Evolutionary conservation across 2,797 vertebrate species (phyloP), one percentile per base, ranked within the genome.

Genomic region (Limosa lapponica): DNA sequence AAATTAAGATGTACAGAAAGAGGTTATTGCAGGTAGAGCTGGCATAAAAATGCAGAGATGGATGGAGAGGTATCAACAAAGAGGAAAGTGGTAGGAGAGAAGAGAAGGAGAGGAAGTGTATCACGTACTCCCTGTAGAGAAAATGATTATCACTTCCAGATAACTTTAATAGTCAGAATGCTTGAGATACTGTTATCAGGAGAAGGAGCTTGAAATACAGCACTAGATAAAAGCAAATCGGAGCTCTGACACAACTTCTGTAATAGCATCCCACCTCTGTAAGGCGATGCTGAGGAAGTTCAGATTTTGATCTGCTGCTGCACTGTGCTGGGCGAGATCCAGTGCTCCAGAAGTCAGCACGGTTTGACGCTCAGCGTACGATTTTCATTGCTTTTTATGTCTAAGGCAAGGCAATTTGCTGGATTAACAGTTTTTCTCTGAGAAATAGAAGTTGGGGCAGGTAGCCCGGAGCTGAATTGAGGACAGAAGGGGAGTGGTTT

Each of bases 131-230:
- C 84, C 74, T 39, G 74, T 3, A 66, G 69, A 92, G 92, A 66
- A 80, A 79, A 75, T 13, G n/a, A 81, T 92, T 93, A 84, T 83
- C 75, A 4, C 82, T 71, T 28, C 2, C 15, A 89, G 95, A 96
- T 93, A 91, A 87, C 79, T 89, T 78, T 30, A 77, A 61, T n/a
- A 89, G 82, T 32, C 59, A 16, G 3, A 91, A 91, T 85, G 82
- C 90, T 91, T 49, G 81, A 95, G 95, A 93, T 75, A 75, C 59
- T 71, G 41, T 86, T 95, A 88, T 88, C 93, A 34, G 84, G 84
- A 82, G 79, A 87, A 51, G 80, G 78, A 89, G 90, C 16, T 48
- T 12, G 88, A 91, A 96, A 83, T 32, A 77, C 54, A 43, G 91
- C 6, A 24, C 44, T 30, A 92, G 92, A 91, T 85, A 74, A 91